Evolutionary conservation across 2,888 invertebrate species (phyloP).

Genomic region (Ecdyonurus torrentis): DNA sequence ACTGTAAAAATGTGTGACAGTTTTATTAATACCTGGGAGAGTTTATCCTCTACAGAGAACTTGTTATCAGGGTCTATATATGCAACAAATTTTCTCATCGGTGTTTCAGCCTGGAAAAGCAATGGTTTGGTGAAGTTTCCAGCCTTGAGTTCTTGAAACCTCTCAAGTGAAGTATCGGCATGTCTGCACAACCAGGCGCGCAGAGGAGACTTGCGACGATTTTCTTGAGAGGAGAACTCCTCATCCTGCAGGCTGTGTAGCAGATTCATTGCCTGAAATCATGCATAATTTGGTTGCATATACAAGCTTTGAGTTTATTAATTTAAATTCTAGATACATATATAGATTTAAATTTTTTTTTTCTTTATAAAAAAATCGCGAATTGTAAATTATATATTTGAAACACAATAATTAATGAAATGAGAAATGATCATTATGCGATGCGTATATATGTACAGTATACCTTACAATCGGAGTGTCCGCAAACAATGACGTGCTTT

Average conservation of each 20-base stretch:
- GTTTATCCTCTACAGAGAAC: conserved; percentile 76
- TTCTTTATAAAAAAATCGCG: neutral
- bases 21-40: conserved; percentile 92
- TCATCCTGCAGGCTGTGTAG: conserved; percentile 66
- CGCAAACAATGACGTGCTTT: conserved; percentile 85
- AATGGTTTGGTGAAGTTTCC: conserved; percentile 51
- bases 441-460: conserved; percentile 13
- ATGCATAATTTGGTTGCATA: too few species aligned
- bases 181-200: conserved; percentile 85
- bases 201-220: conserved; percentile 69
- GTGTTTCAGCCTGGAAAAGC: conserved; percentile 72
- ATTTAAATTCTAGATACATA: too few species aligned
- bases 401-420: neutral
- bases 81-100: conserved; percentile 74
- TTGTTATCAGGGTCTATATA: conserved; percentile 86
- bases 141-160: conserved; percentile 55
- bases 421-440: neutral
- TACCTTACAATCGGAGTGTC: conserved; percentile 94
- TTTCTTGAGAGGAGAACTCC: conserved; percentile 56
- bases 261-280: conserved; percentile 69
- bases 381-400: neutral
- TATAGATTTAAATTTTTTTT: too few species aligned
- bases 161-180: conserved; percentile 61
- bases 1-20: too few species aligned
- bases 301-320: too few species aligned